Base-by-base conservation (phyloP, 2,113 vertebrate genomes). In the Nibea coibor region DNA sequence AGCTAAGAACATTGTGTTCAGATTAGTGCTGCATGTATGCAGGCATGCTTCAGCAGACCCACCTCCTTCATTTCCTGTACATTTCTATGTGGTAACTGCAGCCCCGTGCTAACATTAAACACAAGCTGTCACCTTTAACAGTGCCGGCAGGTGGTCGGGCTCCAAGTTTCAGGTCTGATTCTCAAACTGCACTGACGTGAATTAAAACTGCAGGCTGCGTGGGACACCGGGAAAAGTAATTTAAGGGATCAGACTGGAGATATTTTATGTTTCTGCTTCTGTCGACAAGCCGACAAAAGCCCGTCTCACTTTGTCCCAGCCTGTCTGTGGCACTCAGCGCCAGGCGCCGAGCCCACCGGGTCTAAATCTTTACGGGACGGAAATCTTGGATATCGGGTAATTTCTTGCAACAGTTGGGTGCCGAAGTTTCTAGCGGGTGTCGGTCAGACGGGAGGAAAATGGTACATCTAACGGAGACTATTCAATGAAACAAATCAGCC, bases 41-140 rank as follows among this genome's bases (percentile, higher is more conserved):
- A 9, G 45, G 11, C 75, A 43, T 47, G 78, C 64, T 81, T 4
- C 48, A 42, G 67, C 75, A 78, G 64, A 67, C 5, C 39, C 39
- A 64, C 65, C 71, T 69, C 59, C 50, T 10, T 5, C 3, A 1
- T 42, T 70, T 70, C 50, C n/a, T 68, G 50, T 17, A 35, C 20
- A 17, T 17, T 19, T 48, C 7, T 3, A 10, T 28, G 39, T 56
- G 9, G 47, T 26, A 12, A 58, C 63, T 15, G 42, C 5, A 26
- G 24, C 26, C 14, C 4, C 0, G 15, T 22, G 16, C 42, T 9
- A 2, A 4, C 7, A 9, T 65, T 43, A 47, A n/a, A 58, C 4
- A 16, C 19, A 7, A 19, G 28, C 20, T 45, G 42, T 5, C n/a
- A 0, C 31, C 28, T 15, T 2, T 0, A 2, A 20, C 15, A 42